Evolutionary conservation across 2,797 vertebrate genomes (phyloP).

Genomic region (Valencia hispanica): DNA sequence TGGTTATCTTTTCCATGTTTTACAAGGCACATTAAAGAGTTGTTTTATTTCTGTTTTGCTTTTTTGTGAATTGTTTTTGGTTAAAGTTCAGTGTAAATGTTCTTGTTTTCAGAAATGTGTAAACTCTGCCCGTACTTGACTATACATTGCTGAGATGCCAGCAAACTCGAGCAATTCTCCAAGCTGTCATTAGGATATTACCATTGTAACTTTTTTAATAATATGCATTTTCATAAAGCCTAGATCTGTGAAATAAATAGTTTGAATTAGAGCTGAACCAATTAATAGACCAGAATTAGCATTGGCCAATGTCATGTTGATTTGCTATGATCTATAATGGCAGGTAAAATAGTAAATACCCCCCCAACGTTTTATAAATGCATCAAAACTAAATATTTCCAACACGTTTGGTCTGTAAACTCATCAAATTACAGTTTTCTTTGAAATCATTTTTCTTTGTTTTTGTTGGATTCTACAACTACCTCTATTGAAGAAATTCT

Average conservation of each 20-base stretch:
- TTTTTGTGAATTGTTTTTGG: neutral
- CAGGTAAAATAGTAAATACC: too few relatives aligned
- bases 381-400: too few relatives aligned
- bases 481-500: too few relatives aligned
- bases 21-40: neutral
- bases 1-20: neutral
- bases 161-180: too few relatives aligned
- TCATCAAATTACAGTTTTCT: neutral
- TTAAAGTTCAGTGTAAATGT: neutral
- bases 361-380: too few relatives aligned
- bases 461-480: too few relatives aligned
- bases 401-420: too few relatives aligned
- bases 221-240: neutral
- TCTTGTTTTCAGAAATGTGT: neutral
- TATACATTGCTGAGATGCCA: too few relatives aligned
- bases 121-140: neutral
- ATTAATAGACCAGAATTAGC: neutral
- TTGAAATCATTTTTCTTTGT: neutral
- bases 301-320: neutral
- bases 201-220: neutral
- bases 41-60: neutral
- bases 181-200: neutral
- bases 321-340: neutral
- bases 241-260: constrained; percentile 12
- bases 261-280: neutral